phyloP scores from a whole-genome alignment of 2,113 vertebrate species.

The Origma solitaria region DNA sequence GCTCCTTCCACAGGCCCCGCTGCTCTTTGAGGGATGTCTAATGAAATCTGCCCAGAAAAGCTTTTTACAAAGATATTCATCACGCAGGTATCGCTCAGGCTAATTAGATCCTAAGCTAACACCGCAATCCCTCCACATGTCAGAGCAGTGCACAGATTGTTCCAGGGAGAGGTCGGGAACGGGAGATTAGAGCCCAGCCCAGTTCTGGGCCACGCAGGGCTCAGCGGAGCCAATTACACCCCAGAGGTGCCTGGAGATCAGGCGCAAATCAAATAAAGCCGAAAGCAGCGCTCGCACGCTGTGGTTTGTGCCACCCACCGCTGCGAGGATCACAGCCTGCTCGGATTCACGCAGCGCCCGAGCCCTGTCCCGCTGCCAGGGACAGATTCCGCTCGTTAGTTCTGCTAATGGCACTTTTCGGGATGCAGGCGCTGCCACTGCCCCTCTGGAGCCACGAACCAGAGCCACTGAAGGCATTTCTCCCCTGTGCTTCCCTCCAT shows the following conservation, averaged over 20 bases:
- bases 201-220: not conserved
- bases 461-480: not conserved
- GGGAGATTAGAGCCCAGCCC: not conserved
- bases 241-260: not conserved
- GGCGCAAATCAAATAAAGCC: not conserved
- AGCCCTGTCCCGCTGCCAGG: not conserved
- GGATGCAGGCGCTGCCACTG: not conserved
- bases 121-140: not conserved
- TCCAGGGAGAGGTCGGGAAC: not conserved
- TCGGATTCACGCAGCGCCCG: not conserved
- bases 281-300: not conserved
- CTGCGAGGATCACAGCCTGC: not conserved
- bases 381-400: accelerated
- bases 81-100: not conserved
- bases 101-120: not conserved
- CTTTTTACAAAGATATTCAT: not conserved
- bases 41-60: not conserved
- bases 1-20: not conserved
- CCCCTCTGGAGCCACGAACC: not conserved
- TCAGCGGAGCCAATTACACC: not conserved
- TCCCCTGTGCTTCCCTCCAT: accelerated
- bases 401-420: not conserved
- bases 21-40: not conserved
- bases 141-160: not conserved
- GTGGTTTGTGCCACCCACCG: conserved; percentile 15